A percentile compares a stretch with the other conserved stretches of the same genome.
These are phyloP conservation scores for Anticlea derivata DNA, from an alignment of 2,888 invertebrate genomes.

Conservation along the genomic window DNA sequence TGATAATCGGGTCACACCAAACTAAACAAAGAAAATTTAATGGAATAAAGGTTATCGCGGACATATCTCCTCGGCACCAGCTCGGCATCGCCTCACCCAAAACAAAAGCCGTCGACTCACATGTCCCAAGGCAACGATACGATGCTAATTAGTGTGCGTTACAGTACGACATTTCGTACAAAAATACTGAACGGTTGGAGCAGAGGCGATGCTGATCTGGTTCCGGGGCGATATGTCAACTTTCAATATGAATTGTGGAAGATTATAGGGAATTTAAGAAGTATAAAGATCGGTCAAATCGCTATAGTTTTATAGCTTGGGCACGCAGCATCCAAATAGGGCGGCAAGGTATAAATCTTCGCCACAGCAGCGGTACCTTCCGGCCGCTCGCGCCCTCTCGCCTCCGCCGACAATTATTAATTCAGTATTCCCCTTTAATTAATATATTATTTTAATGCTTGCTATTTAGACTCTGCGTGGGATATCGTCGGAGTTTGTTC, in stretches of 20 bases:
- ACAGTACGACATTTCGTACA: no score
- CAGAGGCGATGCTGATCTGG: no score
- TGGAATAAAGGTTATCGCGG: no score
- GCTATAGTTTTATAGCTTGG: slow-evolving; percentile 29
- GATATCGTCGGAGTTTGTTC: slow-evolving; percentile 15
- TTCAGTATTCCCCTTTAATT: slow-evolving; percentile 57
- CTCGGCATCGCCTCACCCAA: no score
- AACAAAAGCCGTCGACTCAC: no score
- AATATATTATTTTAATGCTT: slow-evolving; percentile 51
- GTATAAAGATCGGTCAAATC: slow-evolving; percentile 3
- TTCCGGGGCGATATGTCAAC: no score
- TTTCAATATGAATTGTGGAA: background rate
- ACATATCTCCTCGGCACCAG: no score
- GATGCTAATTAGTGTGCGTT: no score
- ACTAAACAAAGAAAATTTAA: no score
- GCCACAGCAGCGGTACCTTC: slow-evolving; percentile 49
- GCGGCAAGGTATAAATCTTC: slow-evolving; percentile 57
- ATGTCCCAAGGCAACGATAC: no score
- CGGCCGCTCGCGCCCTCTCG: slow-evolving; percentile 44
- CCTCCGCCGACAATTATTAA: slow-evolving; percentile 53
- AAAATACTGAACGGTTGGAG: no score
- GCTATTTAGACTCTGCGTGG: slow-evolving; percentile 30
- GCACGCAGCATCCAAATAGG: slow-evolving; percentile 18
- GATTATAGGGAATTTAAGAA: background rate
- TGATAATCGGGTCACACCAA: no score